Evolutionary conservation across 2,797 vertebrate species (phyloP), one percentile per base, ranked within the genome.

Genomic region (Epinephelus awoara): DNA sequence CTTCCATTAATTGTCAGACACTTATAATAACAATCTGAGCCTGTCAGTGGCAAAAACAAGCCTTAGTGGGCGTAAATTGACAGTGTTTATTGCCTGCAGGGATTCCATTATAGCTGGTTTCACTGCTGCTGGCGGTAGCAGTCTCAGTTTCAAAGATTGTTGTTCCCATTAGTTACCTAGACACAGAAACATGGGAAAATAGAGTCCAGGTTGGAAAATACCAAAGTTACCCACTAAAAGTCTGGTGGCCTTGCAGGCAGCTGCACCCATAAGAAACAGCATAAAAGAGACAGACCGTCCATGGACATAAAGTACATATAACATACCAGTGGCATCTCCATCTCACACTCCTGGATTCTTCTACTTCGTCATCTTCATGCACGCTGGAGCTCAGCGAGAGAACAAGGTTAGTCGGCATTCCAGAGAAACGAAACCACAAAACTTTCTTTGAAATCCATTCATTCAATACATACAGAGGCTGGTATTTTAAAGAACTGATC

Each of bases 371-470:
- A 54, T 71, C 8, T 21, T 62, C 19, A 6, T 18, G 21, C 12
- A 6, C 25, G 56, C 61, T 62, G 42, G 12, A 62, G 56, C 27
- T 83, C 38, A 17, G 72, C 2, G 27, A 49, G 51, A 56, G 62
- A 76, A 71, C 54, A n/a, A 34, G 23, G 25, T 66, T 81, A 56
- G 56, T 17, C 14, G 2, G 23, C 59, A 75, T 82, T 79, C 62
- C 49, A 3, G 19, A 61, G 47, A 83, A 83, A 77, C 1, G 0
- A 74, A 77, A 68, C 52, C 56, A 72, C 51, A 68, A 65, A 67
- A 73, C 61, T 8, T 51, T 57, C 47, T 79, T 76, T 74, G 72
- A 83, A 88, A 81, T 67, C 18, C 29, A 61, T 72, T 79, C 17
- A 69, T 72, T 75, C 50, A 59, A 21, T 47, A 23, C 71, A 72